Conservation (phyloP, 2,888 invertebrate genomes). For the Aromia moschata region DNA sequence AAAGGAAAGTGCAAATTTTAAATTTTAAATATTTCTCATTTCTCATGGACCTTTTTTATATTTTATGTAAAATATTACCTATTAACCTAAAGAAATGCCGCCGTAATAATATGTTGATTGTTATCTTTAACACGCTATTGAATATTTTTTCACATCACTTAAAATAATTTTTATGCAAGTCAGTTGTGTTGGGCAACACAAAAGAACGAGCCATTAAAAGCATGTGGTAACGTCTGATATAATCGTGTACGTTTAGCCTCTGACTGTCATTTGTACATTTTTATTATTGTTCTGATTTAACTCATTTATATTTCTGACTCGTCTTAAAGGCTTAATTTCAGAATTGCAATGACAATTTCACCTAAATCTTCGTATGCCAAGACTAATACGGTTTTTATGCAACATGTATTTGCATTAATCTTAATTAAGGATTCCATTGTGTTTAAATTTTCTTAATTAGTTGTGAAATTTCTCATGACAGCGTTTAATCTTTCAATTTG, state of each 20-base stretch:
- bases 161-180: slow-evolving; percentile 22
- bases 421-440: slow-evolving; percentile 9
- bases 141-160: slow-evolving; percentile 23
- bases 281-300: slow-evolving; percentile 1
- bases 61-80: slow-evolving; percentile 5
- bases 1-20: too few species aligned
- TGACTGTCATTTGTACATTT: slow-evolving; percentile 5
- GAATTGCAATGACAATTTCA: slow-evolving; percentile 2
- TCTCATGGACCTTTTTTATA: slow-evolving; percentile 3
- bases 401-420: slow-evolving; percentile 11
- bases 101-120: slow-evolving; percentile 4
- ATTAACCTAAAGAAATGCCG: slow-evolving; percentile 2
- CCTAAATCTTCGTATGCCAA: slow-evolving; percentile 2
- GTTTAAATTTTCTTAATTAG: slow-evolving; percentile 11
- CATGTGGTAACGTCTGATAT: slow-evolving; percentile 13
- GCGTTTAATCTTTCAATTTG: slow-evolving; percentile 8
- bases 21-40: too few species aligned
- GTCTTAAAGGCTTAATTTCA: not conserved
- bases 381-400: not conserved
- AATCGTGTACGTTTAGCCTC: slow-evolving; percentile 2
- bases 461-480: slow-evolving; percentile 15
- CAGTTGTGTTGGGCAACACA: slow-evolving; percentile 12
- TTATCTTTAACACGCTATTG: slow-evolving; percentile 18
- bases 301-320: not conserved
- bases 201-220: slow-evolving; percentile 13